A percentile compares a stretch with the other conserved stretches of the same genome.
phyloP scores from a whole-genome alignment of 2,888 invertebrate genomes.

The Acrobasis suavella region DNA sequence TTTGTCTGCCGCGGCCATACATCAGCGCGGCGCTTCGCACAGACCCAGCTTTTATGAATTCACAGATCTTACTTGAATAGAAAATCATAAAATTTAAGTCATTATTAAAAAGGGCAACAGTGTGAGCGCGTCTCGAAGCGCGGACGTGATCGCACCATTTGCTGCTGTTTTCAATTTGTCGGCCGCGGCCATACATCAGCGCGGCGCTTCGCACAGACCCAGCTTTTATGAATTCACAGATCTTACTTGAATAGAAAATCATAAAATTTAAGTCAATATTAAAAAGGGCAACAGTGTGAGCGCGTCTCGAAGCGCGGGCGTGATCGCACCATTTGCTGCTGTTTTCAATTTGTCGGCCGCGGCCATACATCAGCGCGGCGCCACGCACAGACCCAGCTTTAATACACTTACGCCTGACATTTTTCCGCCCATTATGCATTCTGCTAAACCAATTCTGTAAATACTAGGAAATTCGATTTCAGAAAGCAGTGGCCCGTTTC shows the following conservation, averaged over 20 bases:
- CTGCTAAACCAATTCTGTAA: conserved; percentile 63
- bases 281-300: conserved; percentile 44
- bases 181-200: conserved; percentile 70
- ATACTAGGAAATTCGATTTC: conserved; percentile 58
- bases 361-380: conserved; percentile 71
- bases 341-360: conserved; percentile 73
- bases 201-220: conserved; percentile 63
- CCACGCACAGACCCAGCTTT: conserved; percentile 64
- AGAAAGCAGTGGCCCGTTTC: conserved; percentile 39
- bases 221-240: conserved; percentile 67
- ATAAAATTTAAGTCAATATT: neutral
- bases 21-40: conserved; percentile 67
- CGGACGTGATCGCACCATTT: conserved; percentile 68
- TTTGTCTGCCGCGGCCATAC: conserved; percentile 70
- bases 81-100: no score
- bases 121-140: conserved; percentile 41
- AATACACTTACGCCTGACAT: conserved; percentile 69
- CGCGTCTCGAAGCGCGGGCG: conserved; percentile 37
- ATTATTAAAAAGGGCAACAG: conserved; percentile 29
- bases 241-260: conserved; percentile 44
- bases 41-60: conserved; percentile 65
- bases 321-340: conserved; percentile 73
- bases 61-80: conserved; percentile 61
- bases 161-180: conserved; percentile 72
- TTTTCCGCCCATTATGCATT: conserved; percentile 75